Conservation (phyloP, 2,888 invertebrate genomes). For the Agrotis ipsilon region DNA sequence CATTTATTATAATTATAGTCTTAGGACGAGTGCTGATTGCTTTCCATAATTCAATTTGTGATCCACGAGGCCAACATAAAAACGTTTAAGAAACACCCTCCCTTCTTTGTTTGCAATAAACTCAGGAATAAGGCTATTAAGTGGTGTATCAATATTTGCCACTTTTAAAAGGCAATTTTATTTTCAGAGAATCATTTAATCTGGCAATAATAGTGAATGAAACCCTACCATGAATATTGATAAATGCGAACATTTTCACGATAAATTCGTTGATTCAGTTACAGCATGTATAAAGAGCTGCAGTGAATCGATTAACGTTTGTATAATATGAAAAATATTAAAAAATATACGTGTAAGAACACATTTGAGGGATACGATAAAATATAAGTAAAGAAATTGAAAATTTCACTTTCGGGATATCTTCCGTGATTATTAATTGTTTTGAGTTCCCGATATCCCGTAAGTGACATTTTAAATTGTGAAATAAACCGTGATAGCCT, state of each 20-base stretch:
- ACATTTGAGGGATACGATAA: conserved; percentile 9
- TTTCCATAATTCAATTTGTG: conserved; percentile 6
- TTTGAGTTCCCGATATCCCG: too few relatives aligned
- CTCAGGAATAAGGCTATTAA: conserved; percentile 3
- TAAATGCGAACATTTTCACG: conserved; percentile 7
- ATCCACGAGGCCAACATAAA: conserved; percentile 4
- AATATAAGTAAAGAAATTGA: conserved; percentile 22
- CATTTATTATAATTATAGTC: conserved; percentile 6
- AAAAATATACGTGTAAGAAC: background rate
- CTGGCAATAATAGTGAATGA: conserved; percentile 5
- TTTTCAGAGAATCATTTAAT: conserved; percentile 24
- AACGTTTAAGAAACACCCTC: background rate
- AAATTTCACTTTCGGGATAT: too few relatives aligned
- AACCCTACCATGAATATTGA: conserved; percentile 5
- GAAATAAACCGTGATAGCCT: too few relatives aligned
- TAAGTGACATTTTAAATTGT: too few relatives aligned
- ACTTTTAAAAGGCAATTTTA: conserved; percentile 36
- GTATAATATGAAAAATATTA: too few relatives aligned
- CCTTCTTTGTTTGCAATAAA: conserved; percentile 6
- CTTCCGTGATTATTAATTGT: too few relatives aligned
- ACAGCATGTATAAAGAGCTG: conserved; percentile 25
- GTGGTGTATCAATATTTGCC: conserved; percentile 21
- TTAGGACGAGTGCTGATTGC: background rate
- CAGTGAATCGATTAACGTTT: background rate
- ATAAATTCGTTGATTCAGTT: conserved; percentile 23